Conservation (phyloP, 2,797 vertebrate species). For the Scleropages formosus region DNA sequence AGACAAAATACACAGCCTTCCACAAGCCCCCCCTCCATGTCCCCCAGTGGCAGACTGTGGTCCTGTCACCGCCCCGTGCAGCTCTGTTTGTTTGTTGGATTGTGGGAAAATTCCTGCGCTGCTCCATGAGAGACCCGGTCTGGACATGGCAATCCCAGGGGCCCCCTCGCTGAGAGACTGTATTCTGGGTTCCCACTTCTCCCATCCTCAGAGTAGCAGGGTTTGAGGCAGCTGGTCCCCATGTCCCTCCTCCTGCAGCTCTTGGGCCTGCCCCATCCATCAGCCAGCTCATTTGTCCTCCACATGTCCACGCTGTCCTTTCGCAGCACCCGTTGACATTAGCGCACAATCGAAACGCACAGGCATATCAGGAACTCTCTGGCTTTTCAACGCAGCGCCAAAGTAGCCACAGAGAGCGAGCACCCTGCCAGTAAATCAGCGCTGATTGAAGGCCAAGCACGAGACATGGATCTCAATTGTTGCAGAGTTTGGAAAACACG, state of each 20-base stretch:
- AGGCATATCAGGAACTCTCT: slow-evolving; percentile 25
- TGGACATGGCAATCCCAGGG: slow-evolving; percentile 61
- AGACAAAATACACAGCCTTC: slow-evolving; percentile 37
- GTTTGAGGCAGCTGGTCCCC: not conserved
- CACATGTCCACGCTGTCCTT: slow-evolving; percentile 4
- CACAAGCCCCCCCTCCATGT: slow-evolving; percentile 30
- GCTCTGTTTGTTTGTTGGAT: slow-evolving; percentile 69
- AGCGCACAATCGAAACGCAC: slow-evolving; percentile 33
- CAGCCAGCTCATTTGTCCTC: slow-evolving; percentile 18
- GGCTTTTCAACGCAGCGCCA: slow-evolving; percentile 44
- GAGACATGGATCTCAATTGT: slow-evolving; percentile 49
- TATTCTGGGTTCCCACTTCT: slow-evolving; percentile 43
- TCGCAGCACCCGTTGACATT: not conserved
- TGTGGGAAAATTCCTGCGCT: slow-evolving; percentile 71
- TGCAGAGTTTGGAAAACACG: slow-evolving; percentile 39
- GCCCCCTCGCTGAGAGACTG: slow-evolving; percentile 48
- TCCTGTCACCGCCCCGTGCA: slow-evolving; percentile 52
- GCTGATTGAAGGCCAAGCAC: slow-evolving; percentile 42
- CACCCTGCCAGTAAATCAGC: slow-evolving; percentile 50
- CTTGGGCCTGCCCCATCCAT: not conserved
- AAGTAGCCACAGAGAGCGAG: slow-evolving; percentile 43
- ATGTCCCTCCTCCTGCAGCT: not conserved
- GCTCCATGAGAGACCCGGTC: slow-evolving; percentile 68
- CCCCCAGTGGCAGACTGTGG: slow-evolving; percentile 27
- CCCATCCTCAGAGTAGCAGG: slow-evolving; percentile 43